Evolutionary conservation across 2,888 invertebrate species (phyloP), one percentile per base, ranked within the genome.

Genomic region (Macrophya alboannulata): DNA sequence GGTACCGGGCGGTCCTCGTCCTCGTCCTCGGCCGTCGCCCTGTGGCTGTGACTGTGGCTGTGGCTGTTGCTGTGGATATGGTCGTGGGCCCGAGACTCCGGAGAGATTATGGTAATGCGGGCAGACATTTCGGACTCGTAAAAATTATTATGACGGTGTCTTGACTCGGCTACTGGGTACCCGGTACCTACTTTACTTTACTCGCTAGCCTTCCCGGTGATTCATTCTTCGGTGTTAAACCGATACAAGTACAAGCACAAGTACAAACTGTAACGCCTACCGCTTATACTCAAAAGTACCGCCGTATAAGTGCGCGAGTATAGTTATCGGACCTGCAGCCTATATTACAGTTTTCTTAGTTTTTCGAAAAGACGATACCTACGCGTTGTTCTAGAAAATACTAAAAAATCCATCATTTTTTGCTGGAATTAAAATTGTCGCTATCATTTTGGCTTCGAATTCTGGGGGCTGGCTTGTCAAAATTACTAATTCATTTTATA

Each of bases 71-170:
- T 55, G 55, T n/a, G 8, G 8, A 17, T 55, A 6, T 6, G 48
- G 48, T 15, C 15, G 15, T 51, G 51, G 31, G 17, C 71, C 43
- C 45, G 12, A 45, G 21, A 21, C 21, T 45, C 45, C 37, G 17
- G 51, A 89, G 90, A 92, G 91, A 92, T 91, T 92, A 92, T 92
- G 91, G 90, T 92, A 92, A 92, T 91, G 88, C 88, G 87, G 88
- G 90, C 91, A 89, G 91, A 91, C 92, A 90, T 92, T 92, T 92
- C 89, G 91, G 91, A 91, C 88, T 90, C 91, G 91, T 92, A 92
- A 92, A 92, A 92, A 91, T 92, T 59, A 91, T 91, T 92, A 91
- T 89, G 91, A 90, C 89, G 90, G 89, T 91, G 91, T 90, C 90
- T 89, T 88, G 89, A 89, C 90, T 87, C 87, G 87, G 92, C 92